Percentiles rank a stretch among this genome's conserved stretches.
phyloP scores from a whole-genome alignment of 2,113 vertebrate species.

The Neolamprologus toae region DNA sequence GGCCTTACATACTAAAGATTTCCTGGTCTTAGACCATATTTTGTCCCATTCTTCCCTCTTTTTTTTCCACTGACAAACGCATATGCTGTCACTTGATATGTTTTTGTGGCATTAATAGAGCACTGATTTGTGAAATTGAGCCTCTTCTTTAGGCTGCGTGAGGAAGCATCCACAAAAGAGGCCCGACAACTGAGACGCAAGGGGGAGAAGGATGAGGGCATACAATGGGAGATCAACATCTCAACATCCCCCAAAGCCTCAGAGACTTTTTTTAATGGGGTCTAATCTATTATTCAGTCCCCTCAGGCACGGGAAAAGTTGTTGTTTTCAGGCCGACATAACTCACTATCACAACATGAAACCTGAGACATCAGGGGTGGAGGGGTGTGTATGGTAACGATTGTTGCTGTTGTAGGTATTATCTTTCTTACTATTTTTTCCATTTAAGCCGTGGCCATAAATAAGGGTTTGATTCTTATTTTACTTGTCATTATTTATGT shows the following conservation, averaged over 20 bases:
- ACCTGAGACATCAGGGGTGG: background rate
- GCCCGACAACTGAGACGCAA: constrained; percentile 28
- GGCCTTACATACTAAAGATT: background rate
- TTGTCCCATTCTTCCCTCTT: background rate
- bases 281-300: constrained; percentile 19
- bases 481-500: background rate
- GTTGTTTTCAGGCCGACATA: background rate
- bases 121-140: constrained; percentile 47
- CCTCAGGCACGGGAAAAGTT: background rate
- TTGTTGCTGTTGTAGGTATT: background rate
- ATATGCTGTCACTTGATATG: constrained; percentile 27
- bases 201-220: background rate
- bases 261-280: background rate
- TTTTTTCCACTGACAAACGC: background rate
- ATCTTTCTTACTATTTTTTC: background rate
- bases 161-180: constrained; percentile 40
- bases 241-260: constrained; percentile 6
- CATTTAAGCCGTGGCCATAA: background rate
- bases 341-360: background rate
- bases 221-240: constrained; percentile 12
- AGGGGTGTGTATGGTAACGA: background rate
- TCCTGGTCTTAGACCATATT: background rate
- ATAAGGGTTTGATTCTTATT: background rate
- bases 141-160: constrained; percentile 10
- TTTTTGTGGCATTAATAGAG: background rate